Evolutionary conservation across 1,140 invertebrate genomes (phyloP).

Genomic region (Drosophila biarmipes): DNA sequence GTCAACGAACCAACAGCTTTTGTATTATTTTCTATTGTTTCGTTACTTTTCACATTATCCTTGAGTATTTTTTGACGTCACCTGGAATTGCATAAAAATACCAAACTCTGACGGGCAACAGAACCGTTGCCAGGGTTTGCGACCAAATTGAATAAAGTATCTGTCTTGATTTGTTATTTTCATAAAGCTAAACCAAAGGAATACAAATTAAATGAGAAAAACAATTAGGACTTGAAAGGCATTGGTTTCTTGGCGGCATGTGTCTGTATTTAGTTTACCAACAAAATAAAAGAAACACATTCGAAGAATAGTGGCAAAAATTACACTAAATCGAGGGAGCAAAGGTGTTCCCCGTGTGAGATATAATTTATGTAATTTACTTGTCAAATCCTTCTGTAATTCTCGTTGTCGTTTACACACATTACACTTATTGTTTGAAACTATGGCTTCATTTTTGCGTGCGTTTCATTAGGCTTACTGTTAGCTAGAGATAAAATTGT

Average conservation of each 20-base stretch:
- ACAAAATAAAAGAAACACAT: constrained; percentile 34
- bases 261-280: constrained; percentile 67
- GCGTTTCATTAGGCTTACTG: constrained; percentile 49
- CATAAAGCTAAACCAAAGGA: constrained; percentile 45
- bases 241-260: constrained; percentile 86
- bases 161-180: constrained; percentile 43
- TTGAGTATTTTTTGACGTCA: constrained; percentile 51
- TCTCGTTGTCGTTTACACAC: constrained; percentile 46
- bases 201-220: constrained; percentile 21
- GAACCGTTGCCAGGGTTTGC: constrained; percentile 36
- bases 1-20: constrained; percentile 58
- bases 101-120: constrained; percentile 44
- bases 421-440: constrained; percentile 28
- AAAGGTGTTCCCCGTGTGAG: constrained; percentile 9
- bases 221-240: constrained; percentile 81
- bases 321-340: constrained; percentile 20
- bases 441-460: constrained; percentile 56
- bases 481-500: constrained; percentile 32
- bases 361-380: constrained; percentile 38
- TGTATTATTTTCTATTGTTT: constrained; percentile 35
- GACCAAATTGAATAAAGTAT: constrained; percentile 9
- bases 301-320: constrained; percentile 35
- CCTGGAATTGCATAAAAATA: constrained; percentile 82
- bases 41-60: constrained; percentile 37
- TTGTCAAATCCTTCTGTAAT: constrained; percentile 75